Base-by-base conservation (phyloP, 23 tunicate species). In the Botrylloides violaceus region DNA sequence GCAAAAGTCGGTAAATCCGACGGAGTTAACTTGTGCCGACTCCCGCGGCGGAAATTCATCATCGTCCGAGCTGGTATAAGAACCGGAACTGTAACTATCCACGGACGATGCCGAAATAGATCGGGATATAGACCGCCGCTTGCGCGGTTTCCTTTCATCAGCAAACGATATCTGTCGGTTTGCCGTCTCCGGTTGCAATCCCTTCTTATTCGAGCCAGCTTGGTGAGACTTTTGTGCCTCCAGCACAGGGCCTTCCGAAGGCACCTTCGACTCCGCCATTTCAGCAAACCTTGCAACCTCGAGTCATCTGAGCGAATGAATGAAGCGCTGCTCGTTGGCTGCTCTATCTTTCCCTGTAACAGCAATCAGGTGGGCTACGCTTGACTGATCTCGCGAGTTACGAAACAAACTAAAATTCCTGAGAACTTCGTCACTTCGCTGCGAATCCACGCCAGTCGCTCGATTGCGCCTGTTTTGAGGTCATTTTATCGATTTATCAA, bases 141-240 rank as follows among this genome's bases (percentile, higher is more conserved):
- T 90, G 32, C 92, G 61, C 21, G 79, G 82, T 49, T 79, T 90
- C 58, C 91, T 72, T 68, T 90, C 97, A 26, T 90, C 97, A 2
- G 77, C 97, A 65, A 90, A 90, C 3, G 97, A 90, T n/a, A 90
- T 80, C 83, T 90, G 97, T 34, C 96, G 71, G 49, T 82, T 88
- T 29, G 96, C 88, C 72, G 85, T 82, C 31, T 88, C 96, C 34
- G 96, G 88, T 65, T 88, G 96, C 58, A 88, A 61, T 27, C 88
- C 88, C 66, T 77, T 82, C 30, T 50, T 78, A 53, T 82, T 82
- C 22, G 88, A 64, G 33, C 81, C 77, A 9, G 96, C 96, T 72
- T 82, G 88, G 23, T 87, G 77, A 3, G 96, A 88, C 78, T 82
- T 88, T 72, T 88, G 96, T 2, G 96, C 96, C 72, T 88, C 96